Evolutionary conservation across 2,113 vertebrate genomes (phyloP), one percentile per base, ranked within the genome.

Genomic region (Propithecus coquereli): DNA sequence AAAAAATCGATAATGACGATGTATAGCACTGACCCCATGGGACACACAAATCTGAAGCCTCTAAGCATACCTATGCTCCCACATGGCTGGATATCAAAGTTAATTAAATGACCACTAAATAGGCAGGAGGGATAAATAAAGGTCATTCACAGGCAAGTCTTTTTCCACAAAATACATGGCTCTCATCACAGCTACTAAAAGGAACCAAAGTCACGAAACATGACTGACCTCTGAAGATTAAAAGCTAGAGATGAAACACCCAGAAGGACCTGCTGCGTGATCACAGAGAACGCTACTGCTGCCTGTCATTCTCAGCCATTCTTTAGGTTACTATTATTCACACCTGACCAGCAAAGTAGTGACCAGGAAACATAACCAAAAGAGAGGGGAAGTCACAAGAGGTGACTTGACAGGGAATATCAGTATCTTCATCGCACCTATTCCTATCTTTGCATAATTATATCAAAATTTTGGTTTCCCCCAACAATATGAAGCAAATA

Each of bases 41-140:
- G 47, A 91, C 37, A 89, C 23, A 37, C 18, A 50, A 54, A 70
- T 92, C 2, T 20, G 92, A 82, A 22, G 10, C 34, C 52, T 91
- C 9, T 18, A 54, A 81, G 8, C 4, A 74, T 14, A 86, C 10
- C 4, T 27, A 52, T 23, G 5, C 9, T 47, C 50, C 54, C n/a
- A 88, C 9, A 5, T 40, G 32, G 25, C n/a, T 61, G 16, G 63
- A 61, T 66, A 94, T 37, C 68, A 40, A 84, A 71, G 37, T 89
- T 96, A 92, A 94, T 90, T 87, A 80, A 97, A 94, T 40, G 22
- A 73, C 37, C 37, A n/a, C 52, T 59, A 94, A 68, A 14, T 6
- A 87, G 20, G 34, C 40, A 93, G 50, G 80, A 22, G 18, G 11
- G 90, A 84, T 74, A 90, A 79, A 76, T 30, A 17, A 30, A 81